Conservation (phyloP, 2,888 invertebrate genomes). For the Steinernema scapterisci region DNA sequence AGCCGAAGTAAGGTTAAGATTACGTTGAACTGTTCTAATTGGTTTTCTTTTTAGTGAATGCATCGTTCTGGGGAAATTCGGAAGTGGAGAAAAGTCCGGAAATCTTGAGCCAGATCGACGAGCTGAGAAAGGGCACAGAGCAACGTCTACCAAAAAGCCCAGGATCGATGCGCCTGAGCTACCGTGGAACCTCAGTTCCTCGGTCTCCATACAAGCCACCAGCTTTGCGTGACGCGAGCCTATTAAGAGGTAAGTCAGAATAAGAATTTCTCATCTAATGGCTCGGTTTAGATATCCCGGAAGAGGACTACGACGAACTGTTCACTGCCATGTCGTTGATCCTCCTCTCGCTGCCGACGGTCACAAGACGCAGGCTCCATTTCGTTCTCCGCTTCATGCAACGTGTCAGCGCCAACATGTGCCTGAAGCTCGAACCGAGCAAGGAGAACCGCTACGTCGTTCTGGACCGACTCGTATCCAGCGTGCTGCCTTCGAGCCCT, state of each 20-base stretch:
- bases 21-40: no score
- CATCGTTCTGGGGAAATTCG: background rate
- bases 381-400: constrained; percentile 27
- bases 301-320: background rate
- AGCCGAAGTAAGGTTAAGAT: background rate
- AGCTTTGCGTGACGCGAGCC: background rate
- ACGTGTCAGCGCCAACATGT: constrained; percentile 13
- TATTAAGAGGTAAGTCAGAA: background rate
- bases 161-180: no score
- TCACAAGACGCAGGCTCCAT: background rate
- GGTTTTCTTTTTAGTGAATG: background rate
- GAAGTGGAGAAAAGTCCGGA: background rate
- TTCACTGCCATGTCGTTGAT: constrained; percentile 16
- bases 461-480: background rate
- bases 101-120: background rate
- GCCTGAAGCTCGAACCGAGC: background rate
- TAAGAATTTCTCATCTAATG: no score
- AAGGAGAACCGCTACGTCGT: constrained; percentile 26
- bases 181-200: background rate
- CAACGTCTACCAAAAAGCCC: no score
- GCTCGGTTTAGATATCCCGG: background rate
- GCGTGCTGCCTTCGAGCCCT: background rate
- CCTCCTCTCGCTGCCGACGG: background rate
- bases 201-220: constrained; percentile 10
- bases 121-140: background rate